Evolutionary conservation across 2,113 vertebrate genomes (phyloP).

Genomic region (Excalfactoria chinensis): DNA sequence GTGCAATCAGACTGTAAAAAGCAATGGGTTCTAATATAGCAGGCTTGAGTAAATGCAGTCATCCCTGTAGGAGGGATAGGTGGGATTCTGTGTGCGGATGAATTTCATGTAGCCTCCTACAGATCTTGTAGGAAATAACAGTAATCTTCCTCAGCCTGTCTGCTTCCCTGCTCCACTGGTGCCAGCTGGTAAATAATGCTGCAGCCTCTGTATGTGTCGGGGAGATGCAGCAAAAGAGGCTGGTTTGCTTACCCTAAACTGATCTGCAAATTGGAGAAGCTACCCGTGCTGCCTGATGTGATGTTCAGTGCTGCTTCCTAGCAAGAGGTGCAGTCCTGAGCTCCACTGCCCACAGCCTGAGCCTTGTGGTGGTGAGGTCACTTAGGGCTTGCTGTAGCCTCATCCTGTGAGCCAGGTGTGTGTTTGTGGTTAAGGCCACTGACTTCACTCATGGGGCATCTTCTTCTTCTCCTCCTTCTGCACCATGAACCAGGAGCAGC

Average conservation of each 20-base stretch:
- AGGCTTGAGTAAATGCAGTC: background rate
- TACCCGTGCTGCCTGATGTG: background rate
- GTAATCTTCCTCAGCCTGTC: background rate
- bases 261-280: background rate
- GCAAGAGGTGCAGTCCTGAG: background rate
- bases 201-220: background rate
- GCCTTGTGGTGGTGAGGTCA: background rate
- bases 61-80: background rate
- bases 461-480: background rate
- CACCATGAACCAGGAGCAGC: background rate
- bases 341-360: background rate
- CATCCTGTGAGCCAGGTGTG: background rate
- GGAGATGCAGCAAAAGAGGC: background rate
- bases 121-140: background rate
- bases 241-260: background rate
- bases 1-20: background rate
- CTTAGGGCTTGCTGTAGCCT: too few species aligned
- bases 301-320: background rate
- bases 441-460: background rate
- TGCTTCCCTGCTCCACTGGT: background rate
- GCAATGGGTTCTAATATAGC: background rate
- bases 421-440: background rate
- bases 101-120: background rate
- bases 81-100: background rate
- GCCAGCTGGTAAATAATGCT: background rate